Evolutionary conservation across 2,888 invertebrate species (phyloP).

Genomic region (Ennomos erosarius): DNA sequence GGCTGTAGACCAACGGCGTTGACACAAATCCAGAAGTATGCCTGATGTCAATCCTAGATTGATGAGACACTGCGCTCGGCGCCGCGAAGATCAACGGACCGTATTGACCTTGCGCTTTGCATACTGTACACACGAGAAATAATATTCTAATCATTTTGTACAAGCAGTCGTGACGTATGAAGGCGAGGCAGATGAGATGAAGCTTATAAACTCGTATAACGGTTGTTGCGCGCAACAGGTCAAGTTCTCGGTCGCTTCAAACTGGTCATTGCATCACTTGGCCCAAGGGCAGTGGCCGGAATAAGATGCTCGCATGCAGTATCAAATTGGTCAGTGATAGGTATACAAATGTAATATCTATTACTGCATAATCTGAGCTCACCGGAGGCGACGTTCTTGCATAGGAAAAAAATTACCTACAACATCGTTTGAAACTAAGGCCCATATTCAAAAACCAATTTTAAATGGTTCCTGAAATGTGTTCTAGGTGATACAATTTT

Average conservation of each 20-base stretch:
- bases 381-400: neutral
- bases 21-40: conserved; percentile 60
- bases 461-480: too few species aligned
- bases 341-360: conserved; percentile 36
- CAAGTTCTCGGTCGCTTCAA: conserved; percentile 73
- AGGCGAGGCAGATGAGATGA: conserved; percentile 55
- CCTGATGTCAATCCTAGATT: conserved; percentile 82
- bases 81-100: conserved; percentile 71
- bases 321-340: conserved; percentile 44
- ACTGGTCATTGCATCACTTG: conserved; percentile 70
- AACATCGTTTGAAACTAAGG: conserved; percentile 2
- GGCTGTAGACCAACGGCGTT: conserved; percentile 64
- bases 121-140: conserved; percentile 52
- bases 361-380: conserved; percentile 6
- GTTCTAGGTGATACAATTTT: too few species aligned
- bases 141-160: conserved; percentile 65
- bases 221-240: conserved; percentile 65
- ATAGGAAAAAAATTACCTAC: too few species aligned
- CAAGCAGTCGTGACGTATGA: conserved; percentile 47
- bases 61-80: conserved; percentile 84
- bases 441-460: too few species aligned
- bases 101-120: conserved; percentile 55
- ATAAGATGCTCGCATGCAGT: conserved; percentile 57
- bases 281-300: conserved; percentile 68
- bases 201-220: conserved; percentile 74